Conservation (phyloP, 2,113 vertebrate genomes). For the Plectropomus leopardus region DNA sequence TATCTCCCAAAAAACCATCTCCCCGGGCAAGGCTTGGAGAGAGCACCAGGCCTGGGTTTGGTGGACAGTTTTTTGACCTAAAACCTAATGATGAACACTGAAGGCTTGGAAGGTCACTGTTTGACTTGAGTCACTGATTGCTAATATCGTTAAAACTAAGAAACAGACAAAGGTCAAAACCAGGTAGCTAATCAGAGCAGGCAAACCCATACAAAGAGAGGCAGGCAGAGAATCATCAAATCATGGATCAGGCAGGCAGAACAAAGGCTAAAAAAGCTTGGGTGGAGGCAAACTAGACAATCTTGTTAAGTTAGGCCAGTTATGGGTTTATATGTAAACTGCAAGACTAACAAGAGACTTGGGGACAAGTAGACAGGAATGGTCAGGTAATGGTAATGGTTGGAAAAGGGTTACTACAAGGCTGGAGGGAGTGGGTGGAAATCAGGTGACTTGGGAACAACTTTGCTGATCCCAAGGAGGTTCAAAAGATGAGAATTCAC, state of each 20-base stretch:
- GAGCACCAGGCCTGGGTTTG: conserved; percentile 13
- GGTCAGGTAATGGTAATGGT: not conserved
- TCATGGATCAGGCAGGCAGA: not conserved
- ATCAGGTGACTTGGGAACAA: not conserved
- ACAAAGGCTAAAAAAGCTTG: not conserved
- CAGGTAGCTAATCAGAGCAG: not conserved
- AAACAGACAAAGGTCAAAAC: not conserved
- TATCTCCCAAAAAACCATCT: conserved; percentile 61
- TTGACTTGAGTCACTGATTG: not conserved
- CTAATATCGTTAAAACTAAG: not conserved
- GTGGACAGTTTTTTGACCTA: conserved; percentile 13
- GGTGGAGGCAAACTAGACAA: not conserved
- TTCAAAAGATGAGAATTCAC: too few species aligned
- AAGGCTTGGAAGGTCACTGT: conserved; percentile 8
- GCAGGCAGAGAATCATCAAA: not conserved
- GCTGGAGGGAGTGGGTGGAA: not conserved
- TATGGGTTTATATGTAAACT: not conserved
- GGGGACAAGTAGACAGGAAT: not conserved
- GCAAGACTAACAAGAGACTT: not conserved
- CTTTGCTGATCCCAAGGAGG: too few species aligned
- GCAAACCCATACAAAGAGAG: not conserved
- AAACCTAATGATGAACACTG: not conserved
- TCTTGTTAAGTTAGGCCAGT: not conserved
- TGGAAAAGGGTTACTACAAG: not conserved
- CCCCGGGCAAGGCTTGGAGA: conserved; percentile 14